Percentiles rank a stretch among this genome's conserved stretches.
These are phyloP conservation scores for Anodontia alba DNA, from an alignment of 2,888 invertebrate genomes.

Conservation along the genomic window DNA sequence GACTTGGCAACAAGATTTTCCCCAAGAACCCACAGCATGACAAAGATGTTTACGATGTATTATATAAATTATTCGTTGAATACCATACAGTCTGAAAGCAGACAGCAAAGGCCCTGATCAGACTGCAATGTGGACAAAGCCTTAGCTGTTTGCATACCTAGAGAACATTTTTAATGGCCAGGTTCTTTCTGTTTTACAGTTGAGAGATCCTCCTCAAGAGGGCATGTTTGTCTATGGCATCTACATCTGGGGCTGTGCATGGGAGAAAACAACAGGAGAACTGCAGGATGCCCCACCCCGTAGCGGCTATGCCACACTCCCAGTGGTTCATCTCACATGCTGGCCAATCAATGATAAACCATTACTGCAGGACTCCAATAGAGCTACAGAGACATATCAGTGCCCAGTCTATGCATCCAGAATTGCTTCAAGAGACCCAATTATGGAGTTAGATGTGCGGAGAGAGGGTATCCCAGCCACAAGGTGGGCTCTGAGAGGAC, in stretches of 20 bases:
- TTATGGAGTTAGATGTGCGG: constrained; percentile 83
- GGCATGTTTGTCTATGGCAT: constrained; percentile 85
- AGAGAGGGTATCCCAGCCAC: constrained; percentile 80
- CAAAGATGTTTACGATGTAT: too few species aligned
- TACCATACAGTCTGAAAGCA: too few species aligned
- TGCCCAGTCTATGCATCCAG: constrained; percentile 84
- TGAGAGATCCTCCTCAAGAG: constrained; percentile 85
- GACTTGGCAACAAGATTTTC: too few species aligned
- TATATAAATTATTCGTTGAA: too few species aligned
- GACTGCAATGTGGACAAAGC: too few species aligned
- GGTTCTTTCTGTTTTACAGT: constrained; percentile 65
- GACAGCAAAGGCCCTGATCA: too few species aligned
- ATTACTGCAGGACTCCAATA: constrained; percentile 75
- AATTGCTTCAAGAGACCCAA: constrained; percentile 73
- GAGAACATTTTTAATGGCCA: too few species aligned
- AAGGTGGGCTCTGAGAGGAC: constrained; percentile 83
- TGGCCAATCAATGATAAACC: constrained; percentile 81
- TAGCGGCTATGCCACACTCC: constrained; percentile 78
- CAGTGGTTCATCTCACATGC: constrained; percentile 84
- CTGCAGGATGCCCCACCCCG: constrained; percentile 82
- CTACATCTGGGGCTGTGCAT: constrained; percentile 84
- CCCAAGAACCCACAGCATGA: too few species aligned
- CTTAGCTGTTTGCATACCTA: too few species aligned
- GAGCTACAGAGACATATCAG: constrained; percentile 80
- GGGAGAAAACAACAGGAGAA: constrained; percentile 84